A percentile compares a stretch with the other conserved stretches of the same genome.
Conservation (phyloP, 1,140 invertebrate species). For the Sarcophaga bullata region DNA sequence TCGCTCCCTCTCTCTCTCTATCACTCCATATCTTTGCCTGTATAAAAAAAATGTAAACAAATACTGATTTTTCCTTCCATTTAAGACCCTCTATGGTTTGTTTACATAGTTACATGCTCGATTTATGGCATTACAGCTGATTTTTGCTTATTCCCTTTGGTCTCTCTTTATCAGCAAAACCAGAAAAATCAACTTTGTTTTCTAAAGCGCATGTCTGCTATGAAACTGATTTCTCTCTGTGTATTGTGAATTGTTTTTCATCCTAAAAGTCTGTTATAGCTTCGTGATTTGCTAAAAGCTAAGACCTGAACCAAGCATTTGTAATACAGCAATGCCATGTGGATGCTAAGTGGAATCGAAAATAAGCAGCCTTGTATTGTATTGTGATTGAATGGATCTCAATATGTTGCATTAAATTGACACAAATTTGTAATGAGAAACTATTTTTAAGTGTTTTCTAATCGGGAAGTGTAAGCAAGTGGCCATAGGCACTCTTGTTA, state of each 20-base stretch:
- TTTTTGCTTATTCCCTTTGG: background rate
- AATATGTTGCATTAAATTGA: no score
- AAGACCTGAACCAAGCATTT: background rate
- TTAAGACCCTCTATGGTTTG: background rate
- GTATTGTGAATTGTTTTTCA: background rate
- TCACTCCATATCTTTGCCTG: background rate
- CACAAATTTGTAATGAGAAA: no score
- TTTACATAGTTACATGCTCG: slow-evolving; percentile 7
- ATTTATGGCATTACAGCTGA: slow-evolving; percentile 17
- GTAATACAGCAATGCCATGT: background rate
- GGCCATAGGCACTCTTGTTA: no score
- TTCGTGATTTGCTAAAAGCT: background rate
- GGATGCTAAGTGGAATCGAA: background rate
- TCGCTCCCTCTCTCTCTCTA: background rate
- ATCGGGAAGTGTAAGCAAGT: no score
- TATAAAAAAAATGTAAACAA: background rate
- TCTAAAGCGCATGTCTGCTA: background rate
- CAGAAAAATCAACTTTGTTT: background rate
- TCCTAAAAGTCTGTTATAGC: background rate
- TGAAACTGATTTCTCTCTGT: background rate
- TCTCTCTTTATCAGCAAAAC: background rate
- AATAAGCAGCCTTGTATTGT: no score
- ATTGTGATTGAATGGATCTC: no score
- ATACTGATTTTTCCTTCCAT: background rate
- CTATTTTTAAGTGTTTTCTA: no score